Evolutionary conservation across 2,888 invertebrate species (phyloP).

Genomic region (Bruchidius siliquastri): DNA sequence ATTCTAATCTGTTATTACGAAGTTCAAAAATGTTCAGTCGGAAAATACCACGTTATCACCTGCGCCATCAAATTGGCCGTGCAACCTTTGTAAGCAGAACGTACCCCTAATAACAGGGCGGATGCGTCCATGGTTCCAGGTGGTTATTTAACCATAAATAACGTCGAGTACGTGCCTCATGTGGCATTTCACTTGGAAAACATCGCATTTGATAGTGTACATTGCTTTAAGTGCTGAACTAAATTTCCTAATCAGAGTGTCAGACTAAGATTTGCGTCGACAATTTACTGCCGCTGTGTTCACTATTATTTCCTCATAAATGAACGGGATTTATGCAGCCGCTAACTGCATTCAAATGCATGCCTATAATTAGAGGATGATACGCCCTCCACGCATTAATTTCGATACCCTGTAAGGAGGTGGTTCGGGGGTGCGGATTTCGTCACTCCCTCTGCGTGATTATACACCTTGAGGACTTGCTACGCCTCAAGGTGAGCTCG

Average conservation of each 20-base stretch:
- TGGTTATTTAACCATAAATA: constrained; percentile 15
- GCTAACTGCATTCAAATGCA: background rate
- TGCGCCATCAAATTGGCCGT: background rate
- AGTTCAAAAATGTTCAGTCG: no score
- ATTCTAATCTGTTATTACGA: no score
- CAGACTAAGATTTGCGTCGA: constrained; percentile 13
- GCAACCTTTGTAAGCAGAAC: background rate
- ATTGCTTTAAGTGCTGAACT: constrained; percentile 10
- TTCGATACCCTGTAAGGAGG: background rate
- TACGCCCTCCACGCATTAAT: background rate
- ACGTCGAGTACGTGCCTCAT: constrained; percentile 11
- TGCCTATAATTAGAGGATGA: background rate
- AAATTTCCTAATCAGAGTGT: constrained; percentile 14
- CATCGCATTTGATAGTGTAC: constrained; percentile 15
- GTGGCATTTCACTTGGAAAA: constrained; percentile 10
- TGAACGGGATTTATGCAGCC: background rate
- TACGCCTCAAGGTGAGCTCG: background rate
- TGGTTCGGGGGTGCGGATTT: background rate
- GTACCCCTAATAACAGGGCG: background rate
- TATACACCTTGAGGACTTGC: background rate
- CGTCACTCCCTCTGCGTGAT: background rate
- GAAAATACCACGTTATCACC: no score
- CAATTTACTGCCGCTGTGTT: constrained; percentile 1
- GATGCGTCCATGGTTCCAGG: constrained; percentile 3
- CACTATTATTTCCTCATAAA: constrained; percentile 1